Evolutionary conservation across 2,113 vertebrate species (phyloP).

Genomic region (Triplophysa tibetana): DNA sequence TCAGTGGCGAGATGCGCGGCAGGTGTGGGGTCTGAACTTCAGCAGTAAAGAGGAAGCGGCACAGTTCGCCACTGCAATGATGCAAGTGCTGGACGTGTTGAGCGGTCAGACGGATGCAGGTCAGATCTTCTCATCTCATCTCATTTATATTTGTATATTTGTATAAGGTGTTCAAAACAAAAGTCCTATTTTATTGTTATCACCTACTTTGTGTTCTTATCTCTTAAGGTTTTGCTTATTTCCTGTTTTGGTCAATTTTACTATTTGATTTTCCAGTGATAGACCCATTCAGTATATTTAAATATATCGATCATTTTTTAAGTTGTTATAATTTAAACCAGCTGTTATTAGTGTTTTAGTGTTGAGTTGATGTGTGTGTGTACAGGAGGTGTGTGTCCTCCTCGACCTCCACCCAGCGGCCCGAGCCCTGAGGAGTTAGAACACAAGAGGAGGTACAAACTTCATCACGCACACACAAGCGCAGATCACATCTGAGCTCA

Average conservation of each 20-base stretch:
- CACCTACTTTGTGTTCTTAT: no score
- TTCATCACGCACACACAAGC: not conserved
- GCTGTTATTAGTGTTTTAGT: no score
- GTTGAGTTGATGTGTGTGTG: no score
- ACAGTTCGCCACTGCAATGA: constrained; percentile 78
- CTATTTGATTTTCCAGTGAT: no score
- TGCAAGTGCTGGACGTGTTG: constrained; percentile 73
- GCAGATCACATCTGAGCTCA: not conserved
- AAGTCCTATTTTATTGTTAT: no score
- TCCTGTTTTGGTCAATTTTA: no score
- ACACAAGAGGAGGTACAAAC: constrained; percentile 79
- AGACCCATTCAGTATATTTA: no score
- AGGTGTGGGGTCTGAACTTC: constrained; percentile 94
- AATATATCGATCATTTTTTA: no score
- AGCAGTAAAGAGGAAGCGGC: constrained; percentile 84
- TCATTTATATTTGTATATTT: not conserved
- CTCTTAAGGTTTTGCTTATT: no score
- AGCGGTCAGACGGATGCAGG: constrained; percentile 28
- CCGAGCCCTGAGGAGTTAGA: constrained; percentile 82
- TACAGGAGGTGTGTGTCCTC: constrained; percentile 26
- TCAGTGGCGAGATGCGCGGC: constrained; percentile 88
- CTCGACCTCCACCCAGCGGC: constrained; percentile 77
- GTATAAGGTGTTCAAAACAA: not conserved
- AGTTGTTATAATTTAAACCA: no score
- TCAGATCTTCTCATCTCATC: not conserved